Evolutionary conservation across 1,140 invertebrate genomes (phyloP).

Genomic region (Laupala kohalensis): DNA sequence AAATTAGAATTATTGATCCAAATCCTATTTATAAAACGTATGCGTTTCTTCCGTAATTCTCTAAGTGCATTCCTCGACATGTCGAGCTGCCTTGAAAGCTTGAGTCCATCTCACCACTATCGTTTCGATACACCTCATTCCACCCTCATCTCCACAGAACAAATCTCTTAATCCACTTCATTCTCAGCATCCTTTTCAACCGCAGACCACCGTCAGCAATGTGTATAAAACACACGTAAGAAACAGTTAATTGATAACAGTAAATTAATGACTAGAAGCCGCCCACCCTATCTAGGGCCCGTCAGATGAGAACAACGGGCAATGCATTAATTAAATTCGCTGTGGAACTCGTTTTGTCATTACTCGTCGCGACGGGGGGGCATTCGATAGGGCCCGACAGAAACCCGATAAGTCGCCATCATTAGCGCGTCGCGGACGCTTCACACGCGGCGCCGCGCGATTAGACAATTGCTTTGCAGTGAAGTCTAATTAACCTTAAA

Average conservation of each 20-base stretch:
- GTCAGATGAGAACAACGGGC: background rate
- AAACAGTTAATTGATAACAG: background rate
- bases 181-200: background rate
- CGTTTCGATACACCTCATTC: too few relatives aligned
- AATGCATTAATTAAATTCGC: background rate
- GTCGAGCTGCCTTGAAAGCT: too few relatives aligned
- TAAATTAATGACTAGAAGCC: background rate
- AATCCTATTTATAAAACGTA: too few relatives aligned
- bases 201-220: background rate
- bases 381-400: background rate
- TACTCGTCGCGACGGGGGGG: background rate
- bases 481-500: too few relatives aligned
- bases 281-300: background rate
- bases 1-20: too few relatives aligned
- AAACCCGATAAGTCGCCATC: background rate
- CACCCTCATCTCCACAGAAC: background rate
- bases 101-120: too few relatives aligned
- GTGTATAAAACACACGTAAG: background rate
- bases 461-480: too few relatives aligned
- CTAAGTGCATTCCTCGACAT: too few relatives aligned
- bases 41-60: too few relatives aligned
- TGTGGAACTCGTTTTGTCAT: background rate
- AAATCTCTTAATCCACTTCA: too few relatives aligned
- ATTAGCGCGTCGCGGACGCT: background rate
- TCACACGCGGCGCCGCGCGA: background rate